phyloP scores from a whole-genome alignment of 2,797 vertebrate genomes.

The Premnoplex brunnescens region DNA sequence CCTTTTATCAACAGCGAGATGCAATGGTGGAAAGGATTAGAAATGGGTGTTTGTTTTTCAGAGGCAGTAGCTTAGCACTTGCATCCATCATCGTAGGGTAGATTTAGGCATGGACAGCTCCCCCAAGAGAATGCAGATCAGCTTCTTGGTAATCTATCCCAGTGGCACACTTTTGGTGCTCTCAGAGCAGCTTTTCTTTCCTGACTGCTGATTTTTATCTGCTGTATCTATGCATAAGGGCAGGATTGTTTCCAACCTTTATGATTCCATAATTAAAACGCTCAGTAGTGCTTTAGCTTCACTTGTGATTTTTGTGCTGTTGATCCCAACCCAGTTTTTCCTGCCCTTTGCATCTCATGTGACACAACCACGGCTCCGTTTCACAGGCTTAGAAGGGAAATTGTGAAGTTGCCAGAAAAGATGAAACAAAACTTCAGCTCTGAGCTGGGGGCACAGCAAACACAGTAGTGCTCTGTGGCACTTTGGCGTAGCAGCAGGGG shows the following conservation, averaged over 20 bases:
- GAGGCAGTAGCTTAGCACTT: background rate
- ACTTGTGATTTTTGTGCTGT: background rate
- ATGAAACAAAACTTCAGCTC: constrained; percentile 43
- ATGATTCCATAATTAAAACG: background rate
- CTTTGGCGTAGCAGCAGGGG: background rate
- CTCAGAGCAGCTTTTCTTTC: background rate
- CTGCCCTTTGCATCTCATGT: constrained; percentile 21
- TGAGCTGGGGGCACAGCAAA: constrained; percentile 1
- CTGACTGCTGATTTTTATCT: background rate
- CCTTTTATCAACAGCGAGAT: background rate
- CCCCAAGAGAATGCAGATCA: background rate
- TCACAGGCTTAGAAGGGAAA: constrained; percentile 19
- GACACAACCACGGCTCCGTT: constrained; percentile 11
- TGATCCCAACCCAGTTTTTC: constrained; percentile 8
- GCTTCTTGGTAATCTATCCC: background rate
- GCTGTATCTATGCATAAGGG: background rate
- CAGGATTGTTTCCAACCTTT: background rate
- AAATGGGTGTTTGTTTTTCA: background rate
- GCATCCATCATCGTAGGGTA: background rate
- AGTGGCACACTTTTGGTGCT: background rate
- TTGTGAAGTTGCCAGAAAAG: constrained; percentile 27
- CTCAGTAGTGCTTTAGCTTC: background rate
- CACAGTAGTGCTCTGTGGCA: background rate
- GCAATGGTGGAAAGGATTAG: background rate
- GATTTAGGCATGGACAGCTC: background rate